Evolutionary conservation across 1,140 invertebrate genomes (phyloP).

Genomic region (Cataglyphis hispanica): DNA sequence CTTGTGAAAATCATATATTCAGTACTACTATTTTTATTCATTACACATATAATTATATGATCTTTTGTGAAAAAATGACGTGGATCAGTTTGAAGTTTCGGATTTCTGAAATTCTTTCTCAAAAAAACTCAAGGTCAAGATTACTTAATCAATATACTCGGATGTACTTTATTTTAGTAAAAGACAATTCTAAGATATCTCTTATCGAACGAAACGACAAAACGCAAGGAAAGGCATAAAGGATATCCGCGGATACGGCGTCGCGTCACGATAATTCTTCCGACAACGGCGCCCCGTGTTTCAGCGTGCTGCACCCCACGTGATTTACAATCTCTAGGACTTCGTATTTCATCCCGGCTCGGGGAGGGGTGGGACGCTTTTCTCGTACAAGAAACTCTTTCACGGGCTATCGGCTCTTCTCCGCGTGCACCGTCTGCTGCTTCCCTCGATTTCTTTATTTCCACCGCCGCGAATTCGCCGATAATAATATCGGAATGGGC

Average conservation of each 20-base stretch:
- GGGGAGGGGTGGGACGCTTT: neutral
- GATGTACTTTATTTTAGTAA: neutral
- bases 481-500: slow-evolving; percentile 43
- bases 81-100: no score
- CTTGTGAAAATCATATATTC: neutral
- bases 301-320: neutral
- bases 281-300: slow-evolving; percentile 25
- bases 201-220: neutral
- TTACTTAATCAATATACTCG: neutral
- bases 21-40: no score
- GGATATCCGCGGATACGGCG: neutral
- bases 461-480: slow-evolving; percentile 5
- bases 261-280: slow-evolving; percentile 35
- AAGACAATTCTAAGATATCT: neutral
- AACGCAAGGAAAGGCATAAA: slow-evolving; percentile 6
- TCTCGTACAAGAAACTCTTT: slow-evolving; percentile 30
- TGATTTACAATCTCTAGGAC: slow-evolving; percentile 41
- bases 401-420: slow-evolving; percentile 4
- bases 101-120: neutral
- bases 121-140: neutral
- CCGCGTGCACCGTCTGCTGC: neutral
- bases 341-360: slow-evolving; percentile 1
- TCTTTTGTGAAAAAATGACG: no score
- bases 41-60: no score
- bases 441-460: slow-evolving; percentile 45